phyloP scores from a whole-genome alignment of 2,888 invertebrate species.

The Parascotia fuliginaria region DNA sequence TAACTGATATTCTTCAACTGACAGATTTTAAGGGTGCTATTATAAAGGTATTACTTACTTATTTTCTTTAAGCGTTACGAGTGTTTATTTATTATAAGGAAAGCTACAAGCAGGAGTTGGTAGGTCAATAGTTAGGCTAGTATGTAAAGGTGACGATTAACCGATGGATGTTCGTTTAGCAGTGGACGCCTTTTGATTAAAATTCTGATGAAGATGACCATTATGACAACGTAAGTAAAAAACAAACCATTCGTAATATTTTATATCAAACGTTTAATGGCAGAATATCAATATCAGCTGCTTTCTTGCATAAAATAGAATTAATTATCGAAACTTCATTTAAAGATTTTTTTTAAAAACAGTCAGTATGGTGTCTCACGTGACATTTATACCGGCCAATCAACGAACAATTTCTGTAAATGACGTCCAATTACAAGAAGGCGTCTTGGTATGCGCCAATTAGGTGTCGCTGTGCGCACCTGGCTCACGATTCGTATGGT shows the following conservation, averaged over 20 bases:
- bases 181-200: too few species aligned
- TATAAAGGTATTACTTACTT: constrained; percentile 21
- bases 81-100: too few species aligned
- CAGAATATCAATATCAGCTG: too few species aligned
- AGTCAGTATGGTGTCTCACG: constrained; percentile 41
- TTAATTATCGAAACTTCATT: constrained; percentile 10
- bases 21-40: constrained; percentile 30
- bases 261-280: too few species aligned
- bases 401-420: constrained; percentile 72
- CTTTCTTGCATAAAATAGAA: too few species aligned
- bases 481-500: constrained; percentile 76
- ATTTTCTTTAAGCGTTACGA: constrained; percentile 1
- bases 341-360: constrained; percentile 31
- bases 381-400: constrained; percentile 74
- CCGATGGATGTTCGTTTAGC: too few species aligned
- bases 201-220: too few species aligned
- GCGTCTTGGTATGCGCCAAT: constrained; percentile 79
- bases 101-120: too few species aligned
- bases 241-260: too few species aligned
- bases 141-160: too few species aligned
- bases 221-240: too few species aligned
- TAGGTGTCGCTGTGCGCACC: constrained; percentile 74
- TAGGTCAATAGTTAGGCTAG: too few species aligned
- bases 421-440: constrained; percentile 77
- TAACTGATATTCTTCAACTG: constrained; percentile 64